Conservation (phyloP, 2,113 vertebrate species). For the Trichechus manatus region DNA sequence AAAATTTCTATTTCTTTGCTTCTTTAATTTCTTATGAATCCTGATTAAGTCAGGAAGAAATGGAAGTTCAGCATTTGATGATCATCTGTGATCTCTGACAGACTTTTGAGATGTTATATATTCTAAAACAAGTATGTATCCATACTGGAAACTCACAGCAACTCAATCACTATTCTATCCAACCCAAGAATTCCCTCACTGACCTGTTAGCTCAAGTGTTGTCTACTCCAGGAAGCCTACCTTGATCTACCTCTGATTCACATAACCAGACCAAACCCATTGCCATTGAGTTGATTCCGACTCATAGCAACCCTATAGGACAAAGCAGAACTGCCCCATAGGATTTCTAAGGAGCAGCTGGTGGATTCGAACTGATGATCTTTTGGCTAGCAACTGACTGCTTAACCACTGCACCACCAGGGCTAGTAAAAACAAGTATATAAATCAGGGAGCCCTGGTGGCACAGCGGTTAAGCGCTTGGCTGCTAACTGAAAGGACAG, state of each 20-base stretch:
- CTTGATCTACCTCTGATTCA: neutral
- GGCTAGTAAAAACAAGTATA: no score
- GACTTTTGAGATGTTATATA: neutral
- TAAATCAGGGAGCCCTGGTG: neutral
- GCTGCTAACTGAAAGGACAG: no score
- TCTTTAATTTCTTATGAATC: neutral
- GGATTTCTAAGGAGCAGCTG: no score
- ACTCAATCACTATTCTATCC: neutral
- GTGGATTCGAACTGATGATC: no score
- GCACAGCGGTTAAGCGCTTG: neutral
- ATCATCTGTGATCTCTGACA: neutral
- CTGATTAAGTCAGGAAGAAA: slow-evolving; percentile 24
- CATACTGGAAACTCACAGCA: neutral
- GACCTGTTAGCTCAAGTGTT: neutral
- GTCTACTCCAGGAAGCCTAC: neutral
- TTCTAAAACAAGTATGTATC: neutral
- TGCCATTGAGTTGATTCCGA: no score
- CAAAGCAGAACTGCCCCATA: no score
- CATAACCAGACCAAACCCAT: no score
- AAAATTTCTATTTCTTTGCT: slow-evolving; percentile 3
- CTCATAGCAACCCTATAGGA: no score
- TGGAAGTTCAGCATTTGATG: neutral
- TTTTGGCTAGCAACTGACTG: no score
- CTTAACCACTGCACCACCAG: no score
- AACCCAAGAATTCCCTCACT: neutral